Conservation (phyloP, 2,888 invertebrate species). For the Drosophila mercatorum region DNA sequence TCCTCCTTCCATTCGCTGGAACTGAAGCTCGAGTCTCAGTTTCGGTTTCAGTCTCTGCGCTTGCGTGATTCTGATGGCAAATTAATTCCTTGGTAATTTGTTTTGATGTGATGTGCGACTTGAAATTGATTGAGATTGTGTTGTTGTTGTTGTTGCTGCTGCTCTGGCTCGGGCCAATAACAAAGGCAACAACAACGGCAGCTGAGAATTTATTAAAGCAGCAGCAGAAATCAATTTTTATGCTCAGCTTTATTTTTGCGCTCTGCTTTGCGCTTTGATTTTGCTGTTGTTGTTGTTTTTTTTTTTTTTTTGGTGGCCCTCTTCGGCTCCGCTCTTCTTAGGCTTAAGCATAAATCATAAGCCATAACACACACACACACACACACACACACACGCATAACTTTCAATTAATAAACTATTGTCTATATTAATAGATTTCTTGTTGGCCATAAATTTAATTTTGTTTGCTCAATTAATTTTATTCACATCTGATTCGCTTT, state of each 20-base stretch:
- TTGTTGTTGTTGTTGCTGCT: conserved; percentile 56
- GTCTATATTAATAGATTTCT: conserved; percentile 73
- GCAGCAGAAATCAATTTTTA: conserved; percentile 77
- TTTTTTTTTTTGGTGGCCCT: conserved; percentile 10
- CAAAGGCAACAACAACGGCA: conserved; percentile 27
- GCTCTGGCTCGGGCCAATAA: conserved; percentile 49
- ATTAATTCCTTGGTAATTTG: conserved; percentile 83
- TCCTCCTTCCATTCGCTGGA: conserved; percentile 18
- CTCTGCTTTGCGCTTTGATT: conserved; percentile 40
- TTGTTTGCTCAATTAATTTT: conserved; percentile 75
- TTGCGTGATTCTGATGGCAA: conserved; percentile 81
- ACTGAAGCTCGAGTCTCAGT: conserved; percentile 35
- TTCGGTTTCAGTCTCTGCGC: conserved; percentile 64
- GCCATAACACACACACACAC: conserved; percentile 49
- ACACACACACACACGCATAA: conserved; percentile 56
- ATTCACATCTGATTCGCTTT: conserved; percentile 1
- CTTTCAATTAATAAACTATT: conserved; percentile 78
- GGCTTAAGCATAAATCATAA: conserved; percentile 60
- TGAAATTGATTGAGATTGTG: conserved; percentile 81
- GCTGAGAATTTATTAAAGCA: conserved; percentile 72
- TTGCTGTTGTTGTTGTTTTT: background rate
- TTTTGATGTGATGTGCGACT: conserved; percentile 81
- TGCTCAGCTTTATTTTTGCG: conserved; percentile 58
- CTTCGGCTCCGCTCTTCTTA: conserved; percentile 16
- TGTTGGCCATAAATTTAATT: conserved; percentile 51